These are phyloP conservation scores for Caenorhabditis remanei DNA, from an alignment of 1,140 invertebrate genomes.

Conservation along the genomic window DNA sequence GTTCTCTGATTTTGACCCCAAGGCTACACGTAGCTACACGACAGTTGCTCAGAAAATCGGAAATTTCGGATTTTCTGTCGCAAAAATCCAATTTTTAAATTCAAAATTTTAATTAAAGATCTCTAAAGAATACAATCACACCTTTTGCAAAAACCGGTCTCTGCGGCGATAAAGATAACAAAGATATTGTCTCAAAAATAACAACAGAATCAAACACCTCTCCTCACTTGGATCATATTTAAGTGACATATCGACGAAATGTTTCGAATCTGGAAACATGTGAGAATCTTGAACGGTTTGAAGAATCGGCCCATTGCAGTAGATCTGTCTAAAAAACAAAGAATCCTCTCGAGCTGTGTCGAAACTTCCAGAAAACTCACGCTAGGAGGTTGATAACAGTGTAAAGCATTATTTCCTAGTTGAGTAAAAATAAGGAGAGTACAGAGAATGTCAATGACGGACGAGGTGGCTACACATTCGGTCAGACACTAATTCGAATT, in stretches of 20 bases:
- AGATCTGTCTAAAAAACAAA: constrained; percentile 81
- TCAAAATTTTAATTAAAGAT: not conserved
- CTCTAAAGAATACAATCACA: not conserved
- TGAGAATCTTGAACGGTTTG: constrained; percentile 85
- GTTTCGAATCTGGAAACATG: constrained; percentile 87
- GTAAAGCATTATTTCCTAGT: constrained; percentile 45
- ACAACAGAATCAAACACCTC: no score
- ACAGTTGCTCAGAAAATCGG: not conserved
- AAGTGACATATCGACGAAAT: constrained; percentile 89
- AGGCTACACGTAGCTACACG: not conserved
- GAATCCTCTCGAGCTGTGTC: not conserved
- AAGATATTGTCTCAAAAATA: not conserved
- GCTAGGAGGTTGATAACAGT: constrained; percentile 50
- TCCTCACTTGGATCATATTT: constrained; percentile 78
- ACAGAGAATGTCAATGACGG: constrained; percentile 45
- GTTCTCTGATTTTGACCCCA: not conserved
- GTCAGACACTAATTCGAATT: constrained; percentile 51
- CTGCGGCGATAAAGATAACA: constrained; percentile 23
- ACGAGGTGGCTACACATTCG: not conserved
- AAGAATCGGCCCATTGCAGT: constrained; percentile 86
- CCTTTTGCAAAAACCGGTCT: constrained; percentile 26
- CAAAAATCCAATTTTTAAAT: no score
- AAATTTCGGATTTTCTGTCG: not conserved
- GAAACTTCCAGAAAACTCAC: not conserved
- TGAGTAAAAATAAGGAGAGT: not conserved